Evolutionary conservation across 1,140 invertebrate genomes (phyloP).

Genomic region (Macrotrachela quadricornifera): DNA sequence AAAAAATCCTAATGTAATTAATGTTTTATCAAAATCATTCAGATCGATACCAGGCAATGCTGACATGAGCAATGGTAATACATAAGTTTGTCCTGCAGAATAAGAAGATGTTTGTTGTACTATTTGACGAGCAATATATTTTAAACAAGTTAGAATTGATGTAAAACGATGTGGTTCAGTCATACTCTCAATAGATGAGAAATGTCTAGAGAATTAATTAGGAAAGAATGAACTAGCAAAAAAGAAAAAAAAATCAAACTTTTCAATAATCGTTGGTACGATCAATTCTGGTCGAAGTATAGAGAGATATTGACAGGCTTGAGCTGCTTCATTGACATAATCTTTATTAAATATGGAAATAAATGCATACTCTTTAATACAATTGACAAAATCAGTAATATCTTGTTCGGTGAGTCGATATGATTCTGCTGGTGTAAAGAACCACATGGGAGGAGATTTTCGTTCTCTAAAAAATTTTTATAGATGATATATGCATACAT

Average conservation of each 20-base stretch:
- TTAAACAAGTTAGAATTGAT: slow-evolving; percentile 50
- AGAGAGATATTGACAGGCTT: slow-evolving; percentile 50
- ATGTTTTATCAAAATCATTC: slow-evolving; percentile 63
- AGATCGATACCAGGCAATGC: slow-evolving; percentile 66
- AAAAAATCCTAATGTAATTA: slow-evolving; percentile 52
- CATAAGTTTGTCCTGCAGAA: slow-evolving; percentile 52
- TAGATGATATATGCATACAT: too few relatives aligned
- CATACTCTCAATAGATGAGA: slow-evolving; percentile 61
- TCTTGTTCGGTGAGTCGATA: slow-evolving; percentile 54
- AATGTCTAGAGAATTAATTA: too few relatives aligned
- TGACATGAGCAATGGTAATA: slow-evolving; percentile 54
- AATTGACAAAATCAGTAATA: slow-evolving; percentile 59
- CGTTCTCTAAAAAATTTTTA: too few relatives aligned
- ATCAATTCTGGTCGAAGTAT: slow-evolving; percentile 56
- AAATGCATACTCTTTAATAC: slow-evolving; percentile 43
- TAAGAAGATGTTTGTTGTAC: slow-evolving; percentile 35
- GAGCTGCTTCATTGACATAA: slow-evolving; percentile 40
- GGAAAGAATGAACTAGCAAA: too few relatives aligned
- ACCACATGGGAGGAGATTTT: too few relatives aligned
- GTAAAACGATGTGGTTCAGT: slow-evolving; percentile 68
- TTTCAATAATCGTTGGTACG: slow-evolving; percentile 57
- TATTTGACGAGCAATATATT: slow-evolving; percentile 43
- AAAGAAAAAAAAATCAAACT: slow-evolving; percentile 42
- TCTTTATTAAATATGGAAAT: slow-evolving; percentile 53
- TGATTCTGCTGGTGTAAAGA: too few relatives aligned